Conservation (phyloP, 2,113 vertebrate species). For the Ibidorhyncha struthersii region DNA sequence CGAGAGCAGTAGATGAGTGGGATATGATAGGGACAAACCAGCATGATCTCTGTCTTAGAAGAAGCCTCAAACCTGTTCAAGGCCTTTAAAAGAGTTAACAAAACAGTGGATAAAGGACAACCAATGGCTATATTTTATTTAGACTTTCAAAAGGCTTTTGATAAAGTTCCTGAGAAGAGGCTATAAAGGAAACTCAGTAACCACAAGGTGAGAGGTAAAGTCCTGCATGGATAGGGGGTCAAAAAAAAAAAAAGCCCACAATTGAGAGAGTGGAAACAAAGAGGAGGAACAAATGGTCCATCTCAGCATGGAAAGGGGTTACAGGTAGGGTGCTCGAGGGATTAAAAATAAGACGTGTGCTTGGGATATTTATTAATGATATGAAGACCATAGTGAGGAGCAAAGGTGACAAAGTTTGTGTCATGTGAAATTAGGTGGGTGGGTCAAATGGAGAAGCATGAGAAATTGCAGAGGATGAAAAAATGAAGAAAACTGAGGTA, state of each 20-base stretch:
- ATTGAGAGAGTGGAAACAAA: slow-evolving; percentile 30
- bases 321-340: slow-evolving; percentile 2
- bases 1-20: not conserved
- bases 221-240: not conserved
- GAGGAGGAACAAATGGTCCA: slow-evolving; percentile 37
- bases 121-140: slow-evolving; percentile 29
- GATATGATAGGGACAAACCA: slow-evolving; percentile 1
- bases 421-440: slow-evolving; percentile 48
- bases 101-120: slow-evolving; percentile 31
- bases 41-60: slow-evolving; percentile 23
- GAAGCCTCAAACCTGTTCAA: slow-evolving; percentile 9
- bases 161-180: slow-evolving; percentile 34
- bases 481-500: not conserved
- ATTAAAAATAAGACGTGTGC: slow-evolving; percentile 12
- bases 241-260: not conserved
- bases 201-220: slow-evolving; percentile 32
- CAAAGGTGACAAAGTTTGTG: slow-evolving; percentile 44
- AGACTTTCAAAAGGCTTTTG: slow-evolving; percentile 48
- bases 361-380: slow-evolving; percentile 56
- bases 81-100: slow-evolving; percentile 16
- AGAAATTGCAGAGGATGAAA: slow-evolving; percentile 15
- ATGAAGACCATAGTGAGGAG: slow-evolving; percentile 4
- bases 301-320: slow-evolving; percentile 39
- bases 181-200: slow-evolving; percentile 21
- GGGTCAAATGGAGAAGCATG: not conserved